phyloP scores from a whole-genome alignment of 2,113 vertebrate species.

The Brachypodius melanocephalos region DNA sequence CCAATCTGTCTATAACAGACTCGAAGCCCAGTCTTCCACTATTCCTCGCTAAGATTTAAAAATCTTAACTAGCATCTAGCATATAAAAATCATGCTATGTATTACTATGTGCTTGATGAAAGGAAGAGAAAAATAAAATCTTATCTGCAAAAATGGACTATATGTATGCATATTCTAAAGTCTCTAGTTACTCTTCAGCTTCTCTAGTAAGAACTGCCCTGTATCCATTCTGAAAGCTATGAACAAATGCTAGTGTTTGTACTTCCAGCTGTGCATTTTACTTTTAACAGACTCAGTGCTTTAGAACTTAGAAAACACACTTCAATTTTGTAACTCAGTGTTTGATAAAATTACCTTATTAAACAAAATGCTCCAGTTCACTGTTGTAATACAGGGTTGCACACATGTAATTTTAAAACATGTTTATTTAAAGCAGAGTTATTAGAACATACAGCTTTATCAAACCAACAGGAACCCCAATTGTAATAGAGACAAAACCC shows the following conservation, averaged over 20 bases:
- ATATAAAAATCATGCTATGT: not conserved
- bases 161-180: not conserved
- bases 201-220: not conserved
- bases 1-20: not conserved
- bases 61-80: not conserved
- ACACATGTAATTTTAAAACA: not conserved
- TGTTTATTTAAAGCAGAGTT: not conserved
- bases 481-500: not conserved
- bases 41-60: not conserved
- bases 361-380: not conserved
- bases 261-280: not conserved
- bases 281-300: not conserved
- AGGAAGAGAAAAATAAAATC: not conserved
- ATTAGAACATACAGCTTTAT: not conserved
- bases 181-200: not conserved
- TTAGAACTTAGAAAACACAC: not conserved
- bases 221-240: not conserved
- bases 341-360: not conserved
- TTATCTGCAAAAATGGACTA: not conserved
- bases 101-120: not conserved
- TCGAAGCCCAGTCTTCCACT: not conserved
- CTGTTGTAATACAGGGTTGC: not conserved
- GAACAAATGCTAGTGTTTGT: not conserved
- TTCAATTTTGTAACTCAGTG: not conserved
- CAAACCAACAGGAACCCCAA: not conserved